Percentiles rank a stretch among this genome's conserved stretches.
phyloP scores from a whole-genome alignment of 2,113 vertebrate species.

The Caranx ignobilis region DNA sequence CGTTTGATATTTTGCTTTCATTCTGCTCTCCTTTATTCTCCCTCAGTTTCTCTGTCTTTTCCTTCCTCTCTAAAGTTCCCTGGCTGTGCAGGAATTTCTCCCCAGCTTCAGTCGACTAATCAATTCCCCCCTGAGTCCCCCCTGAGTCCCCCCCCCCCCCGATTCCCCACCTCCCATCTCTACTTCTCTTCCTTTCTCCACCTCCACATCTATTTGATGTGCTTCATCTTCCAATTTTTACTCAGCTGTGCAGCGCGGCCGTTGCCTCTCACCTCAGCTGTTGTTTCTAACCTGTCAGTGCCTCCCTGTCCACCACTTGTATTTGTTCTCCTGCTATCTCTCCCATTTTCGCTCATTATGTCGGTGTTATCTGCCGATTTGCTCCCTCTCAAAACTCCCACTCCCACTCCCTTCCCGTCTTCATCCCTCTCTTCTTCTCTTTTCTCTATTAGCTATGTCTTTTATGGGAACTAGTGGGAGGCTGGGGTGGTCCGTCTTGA shows the following conservation, averaged over 20 bases:
- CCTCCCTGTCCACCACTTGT: conserved; percentile 22
- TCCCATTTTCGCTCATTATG: conserved; percentile 68
- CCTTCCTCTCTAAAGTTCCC: conserved; percentile 39
- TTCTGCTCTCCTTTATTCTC: conserved; percentile 14
- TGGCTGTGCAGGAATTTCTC: conserved; percentile 63
- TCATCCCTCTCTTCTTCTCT: conserved; percentile 36
- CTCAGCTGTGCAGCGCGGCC: background rate
- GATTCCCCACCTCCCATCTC: conserved; percentile 1
- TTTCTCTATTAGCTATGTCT: conserved; percentile 36
- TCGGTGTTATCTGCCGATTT: conserved; percentile 65
- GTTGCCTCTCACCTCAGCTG: conserved; percentile 28
- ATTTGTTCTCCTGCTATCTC: conserved; percentile 40
- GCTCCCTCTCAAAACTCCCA: conserved; percentile 58
- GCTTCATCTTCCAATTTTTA: conserved; percentile 43
- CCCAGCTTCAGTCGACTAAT: conserved; percentile 67
- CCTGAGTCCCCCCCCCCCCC: background rate
- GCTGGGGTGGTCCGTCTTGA: conserved; percentile 66
- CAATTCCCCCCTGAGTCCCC: conserved; percentile 70
- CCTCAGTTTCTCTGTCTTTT: conserved; percentile 1
- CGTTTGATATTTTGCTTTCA: conserved; percentile 1
- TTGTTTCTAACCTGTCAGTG: background rate
- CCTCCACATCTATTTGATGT: conserved; percentile 38
- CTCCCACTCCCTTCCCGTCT: conserved; percentile 45
- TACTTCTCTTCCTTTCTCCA: background rate
- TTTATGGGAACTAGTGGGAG: conserved; percentile 72